phyloP scores from a whole-genome alignment of 2,888 invertebrate genomes.

The Tigriopus californicus region DNA sequence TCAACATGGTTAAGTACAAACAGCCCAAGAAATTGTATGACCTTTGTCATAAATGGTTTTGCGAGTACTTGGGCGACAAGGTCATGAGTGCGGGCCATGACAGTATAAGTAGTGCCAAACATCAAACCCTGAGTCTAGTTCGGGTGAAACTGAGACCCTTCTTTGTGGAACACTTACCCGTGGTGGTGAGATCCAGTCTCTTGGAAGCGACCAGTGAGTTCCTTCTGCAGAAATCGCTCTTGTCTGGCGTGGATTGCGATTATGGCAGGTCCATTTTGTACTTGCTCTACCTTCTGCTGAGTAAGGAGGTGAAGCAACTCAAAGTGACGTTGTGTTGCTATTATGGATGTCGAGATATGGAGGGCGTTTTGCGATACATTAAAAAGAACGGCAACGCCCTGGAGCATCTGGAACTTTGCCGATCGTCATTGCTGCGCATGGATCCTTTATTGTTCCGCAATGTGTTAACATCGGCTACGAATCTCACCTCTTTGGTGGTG shows the following conservation, averaged over 20 bases:
- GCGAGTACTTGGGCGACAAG: background rate
- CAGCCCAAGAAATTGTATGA: background rate
- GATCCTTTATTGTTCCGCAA: constrained; percentile 8
- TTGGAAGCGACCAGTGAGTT: constrained; percentile 2
- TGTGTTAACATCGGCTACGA: constrained; percentile 2
- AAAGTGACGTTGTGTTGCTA: constrained; percentile 9
- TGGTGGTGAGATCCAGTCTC: background rate
- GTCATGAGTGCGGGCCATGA: background rate
- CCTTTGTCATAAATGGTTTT: background rate
- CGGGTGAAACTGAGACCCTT: constrained; percentile 1
- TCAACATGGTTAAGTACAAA: background rate
- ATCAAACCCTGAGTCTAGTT: background rate
- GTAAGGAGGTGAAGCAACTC: constrained; percentile 2
- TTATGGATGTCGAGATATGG: constrained; percentile 11
- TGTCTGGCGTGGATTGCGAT: constrained; percentile 1
- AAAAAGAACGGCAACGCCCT: constrained; percentile 11
- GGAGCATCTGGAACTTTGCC: constrained; percentile 7
- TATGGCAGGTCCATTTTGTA: constrained; percentile 9
- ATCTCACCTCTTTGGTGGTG: background rate
- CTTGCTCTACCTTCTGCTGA: background rate
- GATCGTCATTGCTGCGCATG: constrained; percentile 6
- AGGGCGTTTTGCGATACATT: constrained; percentile 3
- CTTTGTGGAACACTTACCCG: constrained; percentile 4
- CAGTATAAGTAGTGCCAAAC: no score
- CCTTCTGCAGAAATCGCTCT: background rate